These are phyloP conservation scores for Lepus townsendii DNA, from an alignment of 2,797 vertebrate species.

Conservation along the genomic window DNA sequence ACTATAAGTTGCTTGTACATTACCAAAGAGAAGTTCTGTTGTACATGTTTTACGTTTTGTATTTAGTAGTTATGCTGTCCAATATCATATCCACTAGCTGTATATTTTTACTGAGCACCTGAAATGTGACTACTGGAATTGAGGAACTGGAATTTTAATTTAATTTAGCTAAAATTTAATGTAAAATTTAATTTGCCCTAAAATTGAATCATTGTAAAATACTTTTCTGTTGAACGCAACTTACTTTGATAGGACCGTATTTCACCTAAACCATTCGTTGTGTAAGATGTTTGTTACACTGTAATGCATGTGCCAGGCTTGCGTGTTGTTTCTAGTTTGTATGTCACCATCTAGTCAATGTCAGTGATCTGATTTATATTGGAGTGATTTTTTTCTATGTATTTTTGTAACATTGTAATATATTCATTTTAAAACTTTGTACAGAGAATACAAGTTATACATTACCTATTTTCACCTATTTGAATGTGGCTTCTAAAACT, in stretches of 20 bases:
- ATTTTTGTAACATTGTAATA: neutral
- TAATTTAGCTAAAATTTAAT: neutral
- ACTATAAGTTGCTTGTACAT: neutral
- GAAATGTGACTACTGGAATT: neutral
- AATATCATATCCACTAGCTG: neutral
- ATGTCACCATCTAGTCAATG: neutral
- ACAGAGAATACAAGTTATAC: neutral
- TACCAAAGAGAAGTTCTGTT: neutral
- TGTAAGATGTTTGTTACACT: neutral
- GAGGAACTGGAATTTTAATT: neutral
- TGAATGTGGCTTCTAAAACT: neutral
- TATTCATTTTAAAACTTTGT: neutral
- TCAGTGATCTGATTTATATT: neutral
- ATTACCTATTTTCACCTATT: neutral
- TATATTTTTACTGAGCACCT: neutral
- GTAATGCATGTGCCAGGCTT: neutral
- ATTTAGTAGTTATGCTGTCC: neutral
- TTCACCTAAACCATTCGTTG: neutral
- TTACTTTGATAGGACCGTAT: neutral
- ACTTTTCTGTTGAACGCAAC: neutral
- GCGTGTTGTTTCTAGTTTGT: neutral
- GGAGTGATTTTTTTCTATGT: neutral
- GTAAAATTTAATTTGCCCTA: neutral
- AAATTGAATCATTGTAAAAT: neutral
- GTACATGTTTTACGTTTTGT: neutral